Conservation (phyloP, 1,140 invertebrate genomes). For the Euwallacea similis region DNA sequence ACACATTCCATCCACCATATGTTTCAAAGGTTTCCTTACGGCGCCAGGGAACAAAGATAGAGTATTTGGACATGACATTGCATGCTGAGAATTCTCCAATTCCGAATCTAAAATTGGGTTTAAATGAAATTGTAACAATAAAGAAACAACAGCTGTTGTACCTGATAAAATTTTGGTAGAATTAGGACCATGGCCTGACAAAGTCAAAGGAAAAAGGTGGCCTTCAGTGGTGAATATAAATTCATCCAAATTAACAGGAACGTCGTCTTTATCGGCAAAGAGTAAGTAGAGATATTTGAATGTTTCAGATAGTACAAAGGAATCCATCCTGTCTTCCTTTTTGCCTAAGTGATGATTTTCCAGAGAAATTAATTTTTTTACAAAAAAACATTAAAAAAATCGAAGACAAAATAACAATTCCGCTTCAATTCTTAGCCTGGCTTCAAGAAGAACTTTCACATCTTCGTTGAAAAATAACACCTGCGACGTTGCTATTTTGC, state of each 20-base stretch:
- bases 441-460: too few relatives aligned
- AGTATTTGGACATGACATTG: slow-evolving; percentile 84
- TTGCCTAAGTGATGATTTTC: slow-evolving; percentile 65
- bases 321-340: slow-evolving; percentile 94
- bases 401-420: neutral
- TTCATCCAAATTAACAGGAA: slow-evolving; percentile 90
- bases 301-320: slow-evolving; percentile 96
- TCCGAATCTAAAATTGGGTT: slow-evolving; percentile 53
- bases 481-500: too few relatives aligned
- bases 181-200: slow-evolving; percentile 56
- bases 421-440: neutral
- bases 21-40: slow-evolving; percentile 75
- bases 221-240: slow-evolving; percentile 98
- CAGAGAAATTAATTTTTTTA: neutral
- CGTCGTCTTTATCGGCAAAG: slow-evolving; percentile 86
- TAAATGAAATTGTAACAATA: neutral
- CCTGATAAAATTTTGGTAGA: slow-evolving; percentile 18
- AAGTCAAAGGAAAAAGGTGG: slow-evolving; percentile 87
- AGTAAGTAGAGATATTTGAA: slow-evolving; percentile 96
- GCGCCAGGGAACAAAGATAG: slow-evolving; percentile 79
- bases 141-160: neutral
- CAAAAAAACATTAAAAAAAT: neutral
- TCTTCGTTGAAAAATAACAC: too few relatives aligned
- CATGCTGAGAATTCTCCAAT: slow-evolving; percentile 66
- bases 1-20: slow-evolving; percentile 83